Percentiles rank a stretch among this genome's conserved stretches.
phyloP scores from a whole-genome alignment of 2,888 invertebrate species.

The Aphidoletes aphidimyza region DNA sequence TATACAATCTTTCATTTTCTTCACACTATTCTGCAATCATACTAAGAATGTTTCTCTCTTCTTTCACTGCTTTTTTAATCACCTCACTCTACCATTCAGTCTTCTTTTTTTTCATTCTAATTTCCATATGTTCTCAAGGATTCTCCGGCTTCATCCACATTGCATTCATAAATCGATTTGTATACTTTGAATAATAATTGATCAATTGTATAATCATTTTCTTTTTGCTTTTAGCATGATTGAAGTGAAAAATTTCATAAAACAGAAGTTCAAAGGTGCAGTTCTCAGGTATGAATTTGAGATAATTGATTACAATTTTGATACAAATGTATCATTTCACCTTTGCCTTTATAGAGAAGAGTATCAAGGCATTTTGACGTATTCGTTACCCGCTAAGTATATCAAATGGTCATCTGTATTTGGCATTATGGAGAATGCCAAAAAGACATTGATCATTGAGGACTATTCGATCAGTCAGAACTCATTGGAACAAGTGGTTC shows the following conservation, averaged over 20 bases:
- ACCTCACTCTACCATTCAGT: no score
- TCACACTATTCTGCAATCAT: no score
- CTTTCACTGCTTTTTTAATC: no score
- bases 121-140: no score
- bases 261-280: not conserved
- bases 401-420: conserved; percentile 78
- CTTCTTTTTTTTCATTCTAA: no score
- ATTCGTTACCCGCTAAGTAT: conserved; percentile 71
- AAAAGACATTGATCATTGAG: conserved; percentile 71
- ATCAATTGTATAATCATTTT: no score
- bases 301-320: no score
- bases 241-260: not conserved
- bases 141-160: no score
- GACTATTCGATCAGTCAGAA: conserved; percentile 86
- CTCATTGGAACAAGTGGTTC: conserved; percentile 81
- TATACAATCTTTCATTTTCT: no score
- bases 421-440: conserved; percentile 74
- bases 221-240: not conserved
- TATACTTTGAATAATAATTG: not conserved
- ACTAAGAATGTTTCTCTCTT: no score
- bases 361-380: conserved; percentile 77
- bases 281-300: not conserved
- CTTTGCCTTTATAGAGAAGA: conserved; percentile 71
- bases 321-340: no score
- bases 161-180: no score